Percentiles rank a stretch among this genome's conserved stretches.
These are phyloP conservation scores for Harpagus bidentatus DNA, from an alignment of 2,113 vertebrate species.

Conservation along the genomic window DNA sequence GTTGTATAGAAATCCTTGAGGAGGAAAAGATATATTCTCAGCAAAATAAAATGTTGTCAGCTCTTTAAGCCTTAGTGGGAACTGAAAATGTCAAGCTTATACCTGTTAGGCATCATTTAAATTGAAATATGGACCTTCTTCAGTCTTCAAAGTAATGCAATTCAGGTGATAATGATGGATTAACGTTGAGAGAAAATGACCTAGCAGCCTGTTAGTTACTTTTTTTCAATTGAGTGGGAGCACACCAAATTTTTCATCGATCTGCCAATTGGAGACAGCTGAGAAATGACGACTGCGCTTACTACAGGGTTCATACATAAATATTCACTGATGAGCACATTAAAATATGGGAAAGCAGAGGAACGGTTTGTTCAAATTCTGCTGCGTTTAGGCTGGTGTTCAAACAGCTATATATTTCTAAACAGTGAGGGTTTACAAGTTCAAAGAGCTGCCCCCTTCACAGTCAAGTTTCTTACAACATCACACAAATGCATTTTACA, in stretches of 20 bases:
- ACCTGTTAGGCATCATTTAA: constrained; percentile 71
- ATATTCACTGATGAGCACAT: constrained; percentile 57
- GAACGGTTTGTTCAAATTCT: neutral
- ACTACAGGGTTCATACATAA: constrained; percentile 14
- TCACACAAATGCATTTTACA: constrained; percentile 52
- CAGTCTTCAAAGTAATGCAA: constrained; percentile 63
- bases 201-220: constrained; percentile 66
- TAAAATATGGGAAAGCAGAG: constrained; percentile 31
- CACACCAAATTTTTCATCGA: constrained; percentile 66
- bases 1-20: neutral
- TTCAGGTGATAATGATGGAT: constrained; percentile 75
- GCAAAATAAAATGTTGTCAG: constrained; percentile 63
- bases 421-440: constrained; percentile 28
- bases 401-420: constrained; percentile 16
- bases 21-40: constrained; percentile 22
- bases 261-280: constrained; percentile 70
- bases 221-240: constrained; percentile 60
- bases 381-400: neutral
- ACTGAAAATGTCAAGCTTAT: constrained; percentile 68
- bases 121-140: constrained; percentile 67
- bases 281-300: constrained; percentile 58
- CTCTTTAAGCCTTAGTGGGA: constrained; percentile 52
- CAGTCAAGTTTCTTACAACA: constrained; percentile 47
- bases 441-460: constrained; percentile 54
- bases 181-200: constrained; percentile 65